Percentiles rank a stretch among this genome's conserved stretches.
Evolutionary conservation across 2,888 invertebrate genomes (phyloP).

Genomic region (Brachyptera risi): DNA sequence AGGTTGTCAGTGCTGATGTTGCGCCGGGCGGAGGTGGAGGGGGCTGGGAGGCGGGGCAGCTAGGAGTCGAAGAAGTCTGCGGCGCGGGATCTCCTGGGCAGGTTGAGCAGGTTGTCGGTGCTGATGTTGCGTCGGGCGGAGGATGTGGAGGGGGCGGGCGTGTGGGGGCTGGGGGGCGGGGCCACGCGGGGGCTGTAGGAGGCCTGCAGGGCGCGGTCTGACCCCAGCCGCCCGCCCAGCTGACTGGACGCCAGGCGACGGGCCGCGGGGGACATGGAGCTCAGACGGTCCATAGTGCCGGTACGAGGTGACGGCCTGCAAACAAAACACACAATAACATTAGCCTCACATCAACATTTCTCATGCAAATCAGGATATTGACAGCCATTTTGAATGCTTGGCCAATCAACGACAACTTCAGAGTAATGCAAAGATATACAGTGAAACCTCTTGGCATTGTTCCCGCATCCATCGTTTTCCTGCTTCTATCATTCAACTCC

Average conservation of each 20-base stretch:
- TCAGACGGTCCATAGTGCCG: conserved; percentile 70
- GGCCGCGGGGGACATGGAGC: conserved; percentile 94
- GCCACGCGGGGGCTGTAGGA: conserved; percentile 50
- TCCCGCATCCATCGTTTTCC: no score
- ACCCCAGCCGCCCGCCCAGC: conserved; percentile 52
- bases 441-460: no score
- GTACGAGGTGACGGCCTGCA: conserved; percentile 49
- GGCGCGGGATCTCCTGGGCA: conserved; percentile 70
- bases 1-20: conserved; percentile 77
- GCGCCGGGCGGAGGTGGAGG: conserved; percentile 32
- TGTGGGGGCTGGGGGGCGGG: conserved; percentile 36
- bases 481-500: no score
- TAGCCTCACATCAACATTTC: no score
- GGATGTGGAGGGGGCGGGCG: conserved; percentile 38
- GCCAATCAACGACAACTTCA: no score
- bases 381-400: no score
- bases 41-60: conserved; percentile 33
- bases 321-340: background rate
- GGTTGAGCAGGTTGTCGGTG: conserved; percentile 81
- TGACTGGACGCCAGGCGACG: conserved; percentile 73
- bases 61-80: conserved; percentile 65
- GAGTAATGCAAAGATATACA: no score
- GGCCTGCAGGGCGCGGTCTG: conserved; percentile 51
- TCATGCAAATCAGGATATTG: no score
- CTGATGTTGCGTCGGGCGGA: conserved; percentile 42